Evolutionary conservation across 2,113 vertebrate genomes (phyloP), one percentile per base, ranked within the genome.

Genomic region (Aleadryas rufinucha): DNA sequence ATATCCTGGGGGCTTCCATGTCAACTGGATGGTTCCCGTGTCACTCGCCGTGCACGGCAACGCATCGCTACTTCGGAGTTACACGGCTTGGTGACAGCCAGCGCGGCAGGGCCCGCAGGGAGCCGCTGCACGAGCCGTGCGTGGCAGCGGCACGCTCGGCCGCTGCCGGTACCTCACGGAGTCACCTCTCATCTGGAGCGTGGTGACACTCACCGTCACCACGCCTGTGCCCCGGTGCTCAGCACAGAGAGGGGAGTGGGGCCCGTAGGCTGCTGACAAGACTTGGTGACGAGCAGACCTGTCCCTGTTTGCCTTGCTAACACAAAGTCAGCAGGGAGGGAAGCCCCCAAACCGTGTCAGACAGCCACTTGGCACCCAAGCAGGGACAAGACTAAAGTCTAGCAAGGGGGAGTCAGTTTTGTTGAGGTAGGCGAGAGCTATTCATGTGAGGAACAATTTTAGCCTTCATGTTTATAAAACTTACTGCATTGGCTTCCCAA

Each of bases 121-220:
- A 79, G 42, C 45, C 5, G 4, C 50, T 16, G 70, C 22, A 19
- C 39, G 35, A 81, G 33, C 50, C 0, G 0, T 2, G 23, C 3
- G 0, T 3, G 53, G 42, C 79, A 64, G 63, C 0, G 1, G 47
- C 56, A n/a, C 4, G 2, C 61, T 31, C 37, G 20, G 9, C 15
- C 12, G 2, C 60, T 74, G 70, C 47, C 11, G 1, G 2, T 8
- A 16, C 41, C 64, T 7, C 28, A 16, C 9, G 1, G 11, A 45
- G 56, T 37, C 52, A 20, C 37, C 35, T 30, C 42, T 76, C 61
- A 5, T n/a, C 61, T 23, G 16, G 4, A 21, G 22, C 2, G 1
- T 10, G 24, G 35, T 15, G 33, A 54, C 59, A 8, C 56, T 39
- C 30, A 5, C 27, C 12, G n/a, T 47, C 71, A 44, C 80, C 23